phyloP scores from a whole-genome alignment of 1,140 invertebrate species.

The Drosophila seguyi region DNA sequence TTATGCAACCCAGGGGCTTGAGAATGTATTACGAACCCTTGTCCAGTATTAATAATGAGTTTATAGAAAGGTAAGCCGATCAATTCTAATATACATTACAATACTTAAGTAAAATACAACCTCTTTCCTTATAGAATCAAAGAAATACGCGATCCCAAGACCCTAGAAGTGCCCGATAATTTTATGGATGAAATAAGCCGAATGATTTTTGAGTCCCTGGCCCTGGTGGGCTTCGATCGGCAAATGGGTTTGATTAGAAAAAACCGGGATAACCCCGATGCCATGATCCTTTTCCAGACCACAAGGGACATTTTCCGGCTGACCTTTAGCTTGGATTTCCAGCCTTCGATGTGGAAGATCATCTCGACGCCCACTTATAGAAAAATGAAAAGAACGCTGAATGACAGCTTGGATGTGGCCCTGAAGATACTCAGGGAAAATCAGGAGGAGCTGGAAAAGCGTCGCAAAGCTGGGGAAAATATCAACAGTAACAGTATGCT shows the following conservation, averaged over 20 bases:
- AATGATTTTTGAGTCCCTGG: constrained; percentile 90
- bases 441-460: constrained; percentile 28
- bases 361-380: constrained; percentile 87
- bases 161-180: constrained; percentile 86
- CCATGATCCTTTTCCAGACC: constrained; percentile 12
- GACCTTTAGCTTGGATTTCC: constrained; percentile 86
- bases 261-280: constrained; percentile 24
- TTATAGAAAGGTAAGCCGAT: constrained; percentile 59
- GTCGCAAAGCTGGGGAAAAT: constrained; percentile 30
- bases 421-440: constrained; percentile 49
- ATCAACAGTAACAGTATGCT: constrained; percentile 85
- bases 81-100: background rate
- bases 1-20: constrained; percentile 70
- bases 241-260: constrained; percentile 86
- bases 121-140: constrained; percentile 44
- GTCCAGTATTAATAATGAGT: constrained; percentile 70
- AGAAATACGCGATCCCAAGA: constrained; percentile 86
- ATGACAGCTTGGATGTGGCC: constrained; percentile 54
- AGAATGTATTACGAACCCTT: constrained; percentile 61
- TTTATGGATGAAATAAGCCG: constrained; percentile 89
- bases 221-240: constrained; percentile 88
- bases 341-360: constrained; percentile 88
- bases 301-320: constrained; percentile 21
- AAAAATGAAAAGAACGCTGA: constrained; percentile 86
- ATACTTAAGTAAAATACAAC: background rate